These are phyloP conservation scores for Drosophila bifasciata DNA, from an alignment of 1,140 invertebrate genomes.

Conservation along the genomic window DNA sequence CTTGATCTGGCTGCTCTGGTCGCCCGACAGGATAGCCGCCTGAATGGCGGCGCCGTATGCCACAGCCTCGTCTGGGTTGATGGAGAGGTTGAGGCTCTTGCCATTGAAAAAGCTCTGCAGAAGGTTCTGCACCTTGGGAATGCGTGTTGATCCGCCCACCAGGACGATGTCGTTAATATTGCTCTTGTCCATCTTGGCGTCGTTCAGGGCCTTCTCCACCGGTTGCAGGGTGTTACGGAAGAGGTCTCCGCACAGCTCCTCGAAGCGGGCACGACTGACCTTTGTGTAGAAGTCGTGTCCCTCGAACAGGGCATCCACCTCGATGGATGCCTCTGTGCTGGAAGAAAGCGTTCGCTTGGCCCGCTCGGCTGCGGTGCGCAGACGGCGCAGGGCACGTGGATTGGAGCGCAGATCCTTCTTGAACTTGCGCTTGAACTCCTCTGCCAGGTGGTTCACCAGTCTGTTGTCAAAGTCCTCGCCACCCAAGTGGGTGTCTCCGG, in stretches of 20 bases:
- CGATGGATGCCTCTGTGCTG: slow-evolving; percentile 88
- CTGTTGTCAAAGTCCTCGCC: slow-evolving; percentile 95
- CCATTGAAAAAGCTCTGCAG: slow-evolving; percentile 87
- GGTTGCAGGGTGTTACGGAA: slow-evolving; percentile 88
- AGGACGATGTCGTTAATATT: slow-evolving; percentile 87
- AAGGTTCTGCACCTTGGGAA: slow-evolving; percentile 87
- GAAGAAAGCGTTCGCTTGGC: slow-evolving; percentile 88
- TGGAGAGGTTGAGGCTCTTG: slow-evolving; percentile 88
- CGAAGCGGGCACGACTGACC: slow-evolving; percentile 92
- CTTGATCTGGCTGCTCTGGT: slow-evolving; percentile 83
- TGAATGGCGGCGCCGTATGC: slow-evolving; percentile 90
- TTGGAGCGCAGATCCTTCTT: slow-evolving; percentile 91
- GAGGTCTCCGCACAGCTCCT: slow-evolving; percentile 93
- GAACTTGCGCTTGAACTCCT: slow-evolving; percentile 92
- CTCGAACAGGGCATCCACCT: slow-evolving; percentile 89
- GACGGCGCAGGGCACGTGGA: slow-evolving; percentile 89
- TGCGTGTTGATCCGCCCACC: slow-evolving; percentile 87
- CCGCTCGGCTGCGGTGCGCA: slow-evolving; percentile 90
- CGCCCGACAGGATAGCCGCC: slow-evolving; percentile 89
- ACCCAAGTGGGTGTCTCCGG: slow-evolving; percentile 89
- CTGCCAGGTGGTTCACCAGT: slow-evolving; percentile 89
- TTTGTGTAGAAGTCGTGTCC: slow-evolving; percentile 93
- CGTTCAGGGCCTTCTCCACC: slow-evolving; percentile 89
- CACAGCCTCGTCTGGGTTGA: slow-evolving; percentile 91
- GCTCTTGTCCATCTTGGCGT: slow-evolving; percentile 90